Percentiles rank a stretch among this genome's conserved stretches.
These are phyloP conservation scores for Tinea trinotella DNA, from an alignment of 2,888 invertebrate genomes.

Conservation along the genomic window DNA sequence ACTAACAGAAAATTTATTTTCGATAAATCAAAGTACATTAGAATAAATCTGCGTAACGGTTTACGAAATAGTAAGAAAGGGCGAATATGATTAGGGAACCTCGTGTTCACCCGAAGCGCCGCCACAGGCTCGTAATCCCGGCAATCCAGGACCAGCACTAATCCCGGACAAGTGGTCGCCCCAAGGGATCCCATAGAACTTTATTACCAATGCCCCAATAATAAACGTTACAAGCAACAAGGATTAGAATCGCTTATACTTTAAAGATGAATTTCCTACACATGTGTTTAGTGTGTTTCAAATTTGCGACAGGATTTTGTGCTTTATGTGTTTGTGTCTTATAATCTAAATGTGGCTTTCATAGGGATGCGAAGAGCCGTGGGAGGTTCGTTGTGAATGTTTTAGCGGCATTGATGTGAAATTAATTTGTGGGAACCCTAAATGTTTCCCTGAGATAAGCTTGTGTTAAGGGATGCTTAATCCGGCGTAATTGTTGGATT, in stretches of 20 bases:
- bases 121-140: conserved; percentile 21
- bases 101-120: background rate
- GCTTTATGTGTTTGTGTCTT: conserved; percentile 1
- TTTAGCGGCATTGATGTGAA: conserved; percentile 45
- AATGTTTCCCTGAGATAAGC: conserved; percentile 12
- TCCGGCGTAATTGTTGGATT: background rate
- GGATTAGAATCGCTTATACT: background rate
- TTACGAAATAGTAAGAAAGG: background rate
- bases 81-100: background rate
- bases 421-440: conserved; percentile 48
- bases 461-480: background rate
- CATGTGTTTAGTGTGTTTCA: background rate
- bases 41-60: no score
- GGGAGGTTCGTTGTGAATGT: conserved; percentile 30
- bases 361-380: conserved; percentile 7
- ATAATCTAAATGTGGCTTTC: background rate
- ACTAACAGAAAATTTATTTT: no score
- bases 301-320: background rate
- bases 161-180: conserved; percentile 59
- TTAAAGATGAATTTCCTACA: background rate
- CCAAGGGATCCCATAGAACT: conserved; percentile 55
- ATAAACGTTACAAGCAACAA: conserved; percentile 4
- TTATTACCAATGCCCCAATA: conserved; percentile 36
- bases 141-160: conserved; percentile 32
- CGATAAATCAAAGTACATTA: no score